These are phyloP conservation scores for Regulus satrapa DNA, from an alignment of 2,113 vertebrate species.

Conservation along the genomic window DNA sequence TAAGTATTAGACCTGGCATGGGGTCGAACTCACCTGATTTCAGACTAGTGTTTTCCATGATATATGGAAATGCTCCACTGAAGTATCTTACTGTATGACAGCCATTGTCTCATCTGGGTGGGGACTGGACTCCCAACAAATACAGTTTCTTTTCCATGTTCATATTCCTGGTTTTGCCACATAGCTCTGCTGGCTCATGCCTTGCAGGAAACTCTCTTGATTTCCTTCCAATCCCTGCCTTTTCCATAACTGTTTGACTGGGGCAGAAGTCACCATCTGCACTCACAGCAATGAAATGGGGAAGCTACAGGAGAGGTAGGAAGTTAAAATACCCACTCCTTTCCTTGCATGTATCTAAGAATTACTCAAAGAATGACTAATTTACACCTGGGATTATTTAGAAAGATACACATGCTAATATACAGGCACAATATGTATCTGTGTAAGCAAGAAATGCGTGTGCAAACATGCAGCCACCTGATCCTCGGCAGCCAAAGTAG, in stretches of 20 bases:
- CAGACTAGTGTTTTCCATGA: background rate
- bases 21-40: background rate
- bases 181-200: background rate
- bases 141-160: background rate
- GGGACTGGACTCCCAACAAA: background rate
- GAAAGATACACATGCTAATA: background rate
- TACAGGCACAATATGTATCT: background rate
- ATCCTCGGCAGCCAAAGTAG: background rate
- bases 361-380: background rate
- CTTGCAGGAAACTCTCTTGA: background rate
- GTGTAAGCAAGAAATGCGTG: constrained; percentile 12
- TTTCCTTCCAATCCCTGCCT: background rate
- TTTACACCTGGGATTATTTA: background rate
- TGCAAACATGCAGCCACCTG: background rate
- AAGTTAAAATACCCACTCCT: background rate
- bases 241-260: background rate
- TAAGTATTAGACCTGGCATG: background rate
- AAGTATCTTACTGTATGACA: background rate
- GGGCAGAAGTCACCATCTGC: background rate
- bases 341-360: background rate
- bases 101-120: rapidly evolving
- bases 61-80: background rate
- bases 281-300: background rate
- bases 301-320: background rate
- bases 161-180: background rate